Base-by-base conservation (phyloP, 64 coral and sea anemone species). In the Orbicella faveolata region DNA sequence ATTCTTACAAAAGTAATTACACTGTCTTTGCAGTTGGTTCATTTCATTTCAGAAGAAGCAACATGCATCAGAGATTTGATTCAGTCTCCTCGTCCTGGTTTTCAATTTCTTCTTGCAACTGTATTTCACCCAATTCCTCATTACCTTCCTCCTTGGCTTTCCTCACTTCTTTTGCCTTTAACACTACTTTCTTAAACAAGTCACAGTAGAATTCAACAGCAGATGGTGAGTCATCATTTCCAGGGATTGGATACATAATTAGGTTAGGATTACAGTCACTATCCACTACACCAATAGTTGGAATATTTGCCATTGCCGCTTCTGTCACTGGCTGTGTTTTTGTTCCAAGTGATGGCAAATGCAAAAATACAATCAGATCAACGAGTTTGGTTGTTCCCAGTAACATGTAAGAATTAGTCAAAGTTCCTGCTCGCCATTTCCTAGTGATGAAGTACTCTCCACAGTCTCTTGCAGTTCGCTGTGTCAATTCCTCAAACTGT, bases 221-320 rank as follows among this genome's bases (percentile, higher is more conserved):
- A 75, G 86, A 91, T 21, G 89, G 92, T 10, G 86, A 83, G 61
- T 98, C 96, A 80, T 98, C 96, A 92, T 98, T 98, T 62, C 96
- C 96, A 61, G 96, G 96, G 48, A 98, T 88, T 6, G 96, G 96
- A 72, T 98, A 98, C 84, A 93, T 98, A 37, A 98, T 98, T 17
- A 98, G 89, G 39, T 98, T 98, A 55, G 96, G 96, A 76, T 98
- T 98, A 25, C 96, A 98, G 86, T 98, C 96, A 76, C 83, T 98
- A 79, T 98, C 96, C 16, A 98, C 90, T 2, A 98, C 84, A 2
- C 83, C 92, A 89, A 98, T 92, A 83, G 92, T 92, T 76, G 96
- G 96, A 87, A 98, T 84, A 66, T 98, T 94, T 18, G 54, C 88
- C 67, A 90, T 89, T 61, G 96, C 96, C 23, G 96, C 91, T 86